Evolutionary conservation across 2,888 invertebrate species (phyloP).

Genomic region (Pyrgus malvae): DNA sequence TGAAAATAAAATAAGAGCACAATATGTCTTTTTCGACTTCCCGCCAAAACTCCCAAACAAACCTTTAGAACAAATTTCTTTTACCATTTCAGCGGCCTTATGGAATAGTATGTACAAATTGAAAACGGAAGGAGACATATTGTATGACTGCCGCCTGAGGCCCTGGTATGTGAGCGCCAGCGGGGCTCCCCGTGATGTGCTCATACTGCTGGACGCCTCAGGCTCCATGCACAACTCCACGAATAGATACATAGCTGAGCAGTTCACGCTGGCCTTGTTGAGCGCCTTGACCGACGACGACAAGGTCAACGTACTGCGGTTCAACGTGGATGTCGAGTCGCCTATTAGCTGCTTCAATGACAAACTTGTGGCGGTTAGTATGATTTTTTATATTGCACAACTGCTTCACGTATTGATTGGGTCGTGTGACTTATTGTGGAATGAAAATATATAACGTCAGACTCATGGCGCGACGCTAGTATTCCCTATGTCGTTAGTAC

Average conservation of each 20-base stretch:
- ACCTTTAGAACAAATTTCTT: neutral
- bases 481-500: too few species aligned
- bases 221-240: conserved; percentile 72
- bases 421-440: too few species aligned
- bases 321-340: conserved; percentile 59
- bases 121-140: conserved; percentile 46
- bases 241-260: conserved; percentile 56
- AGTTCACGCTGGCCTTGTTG: conserved; percentile 63
- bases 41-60: too few species aligned
- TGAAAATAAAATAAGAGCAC: too few species aligned
- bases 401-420: too few species aligned
- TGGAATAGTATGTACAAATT: conserved; percentile 69
- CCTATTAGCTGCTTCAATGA: conserved; percentile 67
- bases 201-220: conserved; percentile 67
- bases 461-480: too few species aligned
- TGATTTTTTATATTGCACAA: conserved; percentile 1
- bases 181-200: conserved; percentile 68
- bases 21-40: too few species aligned
- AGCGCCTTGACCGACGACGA: conserved; percentile 73
- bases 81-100: conserved; percentile 50
- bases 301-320: conserved; percentile 67
- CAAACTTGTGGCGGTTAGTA: conserved; percentile 64
- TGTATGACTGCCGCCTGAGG: conserved; percentile 70
- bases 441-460: too few species aligned
- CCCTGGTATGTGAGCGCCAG: conserved; percentile 73